Conservation (phyloP, 30 jellyfish, hydroid and myxozoan genomes). For the Clytia hemisphaerica region DNA sequence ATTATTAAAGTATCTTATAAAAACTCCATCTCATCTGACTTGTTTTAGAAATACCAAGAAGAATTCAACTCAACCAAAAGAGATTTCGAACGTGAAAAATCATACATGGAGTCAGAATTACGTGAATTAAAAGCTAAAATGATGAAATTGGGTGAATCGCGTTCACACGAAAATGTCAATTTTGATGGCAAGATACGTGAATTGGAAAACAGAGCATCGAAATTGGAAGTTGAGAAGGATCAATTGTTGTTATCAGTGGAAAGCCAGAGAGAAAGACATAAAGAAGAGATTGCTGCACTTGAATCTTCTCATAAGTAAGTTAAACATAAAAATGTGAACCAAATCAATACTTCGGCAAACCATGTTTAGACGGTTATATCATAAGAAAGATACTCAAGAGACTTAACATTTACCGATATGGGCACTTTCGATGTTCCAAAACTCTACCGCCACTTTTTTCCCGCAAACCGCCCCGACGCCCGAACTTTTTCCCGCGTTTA, state of each 20-base stretch:
- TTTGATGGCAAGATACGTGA: conserved; percentile 34
- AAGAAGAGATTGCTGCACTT: conserved; percentile 54
- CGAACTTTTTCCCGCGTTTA: too few species aligned
- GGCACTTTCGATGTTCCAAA: too few species aligned
- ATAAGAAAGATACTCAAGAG: too few species aligned
- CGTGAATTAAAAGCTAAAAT: conserved; percentile 46
- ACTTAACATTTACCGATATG: too few species aligned
- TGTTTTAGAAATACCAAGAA: conserved; percentile 24
- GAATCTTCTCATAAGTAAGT: conserved; percentile 76
- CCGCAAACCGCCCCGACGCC: too few species aligned
- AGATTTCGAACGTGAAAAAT: conserved; percentile 30
- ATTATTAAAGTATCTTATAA: too few species aligned
- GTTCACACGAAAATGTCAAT: conserved; percentile 20
- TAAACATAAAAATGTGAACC: too few species aligned
- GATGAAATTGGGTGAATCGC: conserved; percentile 41
- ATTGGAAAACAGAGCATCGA: conserved; percentile 51
- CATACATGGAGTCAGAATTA: conserved; percentile 47
- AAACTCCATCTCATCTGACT: too few species aligned
- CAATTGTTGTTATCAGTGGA: conserved; percentile 38
- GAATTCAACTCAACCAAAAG: conserved; percentile 39
- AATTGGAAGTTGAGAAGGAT: conserved; percentile 56
- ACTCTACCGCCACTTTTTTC: too few species aligned
- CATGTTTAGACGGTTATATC: too few species aligned
- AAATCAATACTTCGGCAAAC: too few species aligned
- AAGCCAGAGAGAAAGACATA: conserved; percentile 51